Evolutionary conservation across 2,113 vertebrate species (phyloP).

Genomic region (Eira barbara): DNA sequence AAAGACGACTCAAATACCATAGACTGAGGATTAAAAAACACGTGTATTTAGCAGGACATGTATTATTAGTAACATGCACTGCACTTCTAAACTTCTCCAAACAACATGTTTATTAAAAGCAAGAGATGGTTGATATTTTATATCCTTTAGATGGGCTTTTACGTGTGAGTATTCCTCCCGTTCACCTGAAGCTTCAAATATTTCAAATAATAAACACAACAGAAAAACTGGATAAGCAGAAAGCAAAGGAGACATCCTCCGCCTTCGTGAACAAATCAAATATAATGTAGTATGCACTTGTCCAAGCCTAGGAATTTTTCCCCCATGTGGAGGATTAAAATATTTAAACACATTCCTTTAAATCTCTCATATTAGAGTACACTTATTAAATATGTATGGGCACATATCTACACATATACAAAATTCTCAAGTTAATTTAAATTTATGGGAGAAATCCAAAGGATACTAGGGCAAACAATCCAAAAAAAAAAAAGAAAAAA

Average conservation of each 20-base stretch:
- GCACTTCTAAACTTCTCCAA: slow-evolving; percentile 8
- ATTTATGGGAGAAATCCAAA: slow-evolving; percentile 37
- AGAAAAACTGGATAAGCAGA: slow-evolving; percentile 19
- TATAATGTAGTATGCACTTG: background rate
- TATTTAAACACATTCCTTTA: slow-evolving; percentile 19
- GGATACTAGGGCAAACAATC: slow-evolving; percentile 19
- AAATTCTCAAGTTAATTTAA: slow-evolving; percentile 60
- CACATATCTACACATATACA: background rate
- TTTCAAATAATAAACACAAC: slow-evolving; percentile 37
- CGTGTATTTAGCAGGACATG: background rate
- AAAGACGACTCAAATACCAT: background rate
- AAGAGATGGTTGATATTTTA: background rate
- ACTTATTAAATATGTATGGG: slow-evolving; percentile 28
- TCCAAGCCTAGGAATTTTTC: background rate
- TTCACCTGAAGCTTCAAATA: background rate
- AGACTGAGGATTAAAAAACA: background rate
- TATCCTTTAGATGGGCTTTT: background rate
- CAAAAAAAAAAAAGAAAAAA: slow-evolving; percentile 25
- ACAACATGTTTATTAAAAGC: background rate
- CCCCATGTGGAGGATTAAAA: background rate
- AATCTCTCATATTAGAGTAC: background rate
- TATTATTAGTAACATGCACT: background rate
- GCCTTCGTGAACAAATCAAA: slow-evolving; percentile 9
- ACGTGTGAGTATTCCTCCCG: background rate
- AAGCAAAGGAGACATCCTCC: background rate